A percentile compares a stretch with the other conserved stretches of the same genome.
phyloP scores from a whole-genome alignment of 2,797 vertebrate genomes.

The Aldrovandia affinis region DNA sequence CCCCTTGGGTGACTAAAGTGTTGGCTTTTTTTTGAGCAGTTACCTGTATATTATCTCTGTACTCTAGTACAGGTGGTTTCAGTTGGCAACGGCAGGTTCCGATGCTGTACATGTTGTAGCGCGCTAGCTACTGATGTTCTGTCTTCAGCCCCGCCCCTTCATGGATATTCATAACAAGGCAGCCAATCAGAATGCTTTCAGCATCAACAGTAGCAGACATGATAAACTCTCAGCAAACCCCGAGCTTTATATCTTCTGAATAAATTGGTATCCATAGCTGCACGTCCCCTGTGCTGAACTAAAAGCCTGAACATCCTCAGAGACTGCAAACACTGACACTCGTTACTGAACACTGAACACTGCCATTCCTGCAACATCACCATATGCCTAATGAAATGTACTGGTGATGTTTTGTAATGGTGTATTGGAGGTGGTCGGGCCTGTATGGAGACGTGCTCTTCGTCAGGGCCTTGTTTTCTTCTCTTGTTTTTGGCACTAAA shows the following conservation, averaged over 20 bases:
- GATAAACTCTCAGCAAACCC: background rate
- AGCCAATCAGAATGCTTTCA: background rate
- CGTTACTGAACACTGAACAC: too few species aligned
- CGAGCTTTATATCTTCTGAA: background rate
- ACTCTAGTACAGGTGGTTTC: background rate
- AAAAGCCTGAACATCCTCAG: background rate
- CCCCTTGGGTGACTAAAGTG: too few species aligned
- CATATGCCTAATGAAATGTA: background rate
- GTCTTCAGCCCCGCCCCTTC: background rate
- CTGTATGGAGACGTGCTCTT: too few species aligned
- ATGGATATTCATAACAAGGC: background rate
- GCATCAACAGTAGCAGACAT: background rate
- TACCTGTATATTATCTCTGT: too few species aligned
- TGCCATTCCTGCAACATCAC: background rate
- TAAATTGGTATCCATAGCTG: background rate
- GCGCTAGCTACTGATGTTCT: background rate
- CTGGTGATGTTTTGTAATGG: background rate
- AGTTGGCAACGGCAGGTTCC: background rate
- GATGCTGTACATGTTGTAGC: background rate
- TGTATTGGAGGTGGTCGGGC: too few species aligned
- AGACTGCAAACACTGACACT: background rate
- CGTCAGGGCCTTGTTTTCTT: too few species aligned
- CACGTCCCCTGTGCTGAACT: conserved; percentile 5
- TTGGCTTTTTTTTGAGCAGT: too few species aligned
- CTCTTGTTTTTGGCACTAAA: too few species aligned